Conservation (phyloP, 2,888 invertebrate genomes). For the Encarsia formosa region DNA sequence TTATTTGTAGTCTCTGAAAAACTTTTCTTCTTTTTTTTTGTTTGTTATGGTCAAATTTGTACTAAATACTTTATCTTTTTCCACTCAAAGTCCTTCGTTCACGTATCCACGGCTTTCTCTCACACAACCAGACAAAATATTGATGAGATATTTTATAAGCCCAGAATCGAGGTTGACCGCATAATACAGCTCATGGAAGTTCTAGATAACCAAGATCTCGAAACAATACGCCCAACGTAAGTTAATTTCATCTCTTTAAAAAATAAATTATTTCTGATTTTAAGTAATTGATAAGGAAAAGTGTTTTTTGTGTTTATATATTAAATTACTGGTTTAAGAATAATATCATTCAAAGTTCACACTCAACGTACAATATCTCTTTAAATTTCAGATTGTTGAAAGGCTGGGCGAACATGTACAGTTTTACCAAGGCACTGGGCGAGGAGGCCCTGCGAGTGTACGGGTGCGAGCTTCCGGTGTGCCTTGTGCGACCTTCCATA, state of each 20-base stretch:
- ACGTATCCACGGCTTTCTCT: slow-evolving; percentile 45
- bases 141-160: slow-evolving; percentile 42
- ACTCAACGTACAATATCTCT: no score
- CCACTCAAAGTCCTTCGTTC: slow-evolving; percentile 43
- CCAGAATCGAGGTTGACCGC: slow-evolving; percentile 37
- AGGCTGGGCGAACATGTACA: slow-evolving; percentile 68
- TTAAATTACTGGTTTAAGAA: no score
- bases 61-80: no score
- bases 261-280: no score
- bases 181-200: slow-evolving; percentile 36
- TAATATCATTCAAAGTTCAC: no score
- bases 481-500: slow-evolving; percentile 67
- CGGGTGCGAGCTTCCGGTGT: slow-evolving; percentile 58
- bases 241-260: no score
- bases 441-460: slow-evolving; percentile 61
- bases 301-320: no score
- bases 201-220: slow-evolving; percentile 37
- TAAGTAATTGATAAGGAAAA: no score
- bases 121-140: slow-evolving; percentile 37
- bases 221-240: slow-evolving; percentile 38
- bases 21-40: no score
- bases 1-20: background rate
- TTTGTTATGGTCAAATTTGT: no score
- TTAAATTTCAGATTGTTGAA: slow-evolving; percentile 53
- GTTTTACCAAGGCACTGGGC: slow-evolving; percentile 69